phyloP scores from a whole-genome alignment of 2,888 invertebrate genomes.

The Acleris laterana region DNA sequence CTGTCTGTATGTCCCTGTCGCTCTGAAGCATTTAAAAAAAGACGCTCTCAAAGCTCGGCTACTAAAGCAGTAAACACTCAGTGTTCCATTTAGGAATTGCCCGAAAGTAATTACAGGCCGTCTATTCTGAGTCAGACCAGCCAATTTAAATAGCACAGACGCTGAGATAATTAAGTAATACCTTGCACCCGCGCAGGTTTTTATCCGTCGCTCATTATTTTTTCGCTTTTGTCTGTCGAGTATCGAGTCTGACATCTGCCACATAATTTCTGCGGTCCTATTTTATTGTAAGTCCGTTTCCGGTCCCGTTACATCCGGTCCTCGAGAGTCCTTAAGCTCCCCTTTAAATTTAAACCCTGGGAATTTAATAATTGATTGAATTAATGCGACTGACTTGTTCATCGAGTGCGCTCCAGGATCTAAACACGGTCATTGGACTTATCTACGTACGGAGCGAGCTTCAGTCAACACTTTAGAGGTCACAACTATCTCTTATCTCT shows the following conservation, averaged over 20 bases:
- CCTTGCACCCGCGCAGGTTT: constrained; percentile 48
- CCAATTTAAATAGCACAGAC: constrained; percentile 52
- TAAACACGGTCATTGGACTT: constrained; percentile 79
- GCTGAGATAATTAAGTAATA: constrained; percentile 53
- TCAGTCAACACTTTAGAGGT: constrained; percentile 77
- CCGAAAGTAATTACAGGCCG: constrained; percentile 52
- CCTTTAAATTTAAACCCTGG: constrained; percentile 55
- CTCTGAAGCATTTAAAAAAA: neutral
- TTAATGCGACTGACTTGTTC: constrained; percentile 37
- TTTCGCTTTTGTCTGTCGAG: constrained; percentile 58
- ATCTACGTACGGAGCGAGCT: constrained; percentile 61
- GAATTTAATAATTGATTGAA: constrained; percentile 44
- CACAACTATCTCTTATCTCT: constrained; percentile 74
- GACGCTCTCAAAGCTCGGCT: neutral
- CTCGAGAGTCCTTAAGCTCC: constrained; percentile 68
- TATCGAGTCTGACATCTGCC: constrained; percentile 65
- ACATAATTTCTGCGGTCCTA: constrained; percentile 59
- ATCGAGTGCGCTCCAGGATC: constrained; percentile 43
- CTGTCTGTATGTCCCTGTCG: neutral
- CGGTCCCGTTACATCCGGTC: constrained; percentile 78
- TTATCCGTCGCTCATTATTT: constrained; percentile 37
- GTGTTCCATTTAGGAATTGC: constrained; percentile 43
- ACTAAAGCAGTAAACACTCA: constrained; percentile 1
- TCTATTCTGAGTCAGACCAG: constrained; percentile 50
- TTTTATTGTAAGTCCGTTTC: constrained; percentile 67